These are phyloP conservation scores for Pteropus alecto DNA, from an alignment of 2,113 vertebrate species.

Conservation along the genomic window DNA sequence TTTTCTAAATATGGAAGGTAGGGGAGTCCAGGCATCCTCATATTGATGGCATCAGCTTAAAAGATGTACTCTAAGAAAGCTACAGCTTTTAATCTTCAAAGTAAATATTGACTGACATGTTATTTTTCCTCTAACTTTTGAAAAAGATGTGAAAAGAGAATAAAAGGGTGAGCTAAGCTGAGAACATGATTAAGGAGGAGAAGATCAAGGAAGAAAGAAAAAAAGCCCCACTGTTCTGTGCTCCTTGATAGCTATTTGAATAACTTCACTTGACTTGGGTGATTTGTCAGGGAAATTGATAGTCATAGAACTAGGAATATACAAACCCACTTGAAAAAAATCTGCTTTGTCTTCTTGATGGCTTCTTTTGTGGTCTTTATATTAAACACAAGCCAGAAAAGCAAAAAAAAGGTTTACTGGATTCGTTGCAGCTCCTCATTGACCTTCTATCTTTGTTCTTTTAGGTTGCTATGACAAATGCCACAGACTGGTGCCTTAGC, in stretches of 20 bases:
- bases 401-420: background rate
- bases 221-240: background rate
- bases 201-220: background rate
- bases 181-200: background rate
- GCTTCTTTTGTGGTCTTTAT: background rate
- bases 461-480: background rate
- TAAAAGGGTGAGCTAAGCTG: constrained; percentile 13
- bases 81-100: constrained; percentile 55
- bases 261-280: background rate
- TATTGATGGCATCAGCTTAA: background rate
- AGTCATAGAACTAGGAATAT: background rate
- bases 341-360: background rate
- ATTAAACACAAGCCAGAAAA: background rate
- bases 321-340: background rate
- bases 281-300: background rate
- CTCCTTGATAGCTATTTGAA: background rate
- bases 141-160: constrained; percentile 42
- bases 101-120: constrained; percentile 58
- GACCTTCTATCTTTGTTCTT: background rate
- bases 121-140: constrained; percentile 38
- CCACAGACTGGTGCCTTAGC: background rate
- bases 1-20: background rate
- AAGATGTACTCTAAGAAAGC: constrained; percentile 50
- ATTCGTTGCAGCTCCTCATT: background rate
- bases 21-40: background rate